phyloP scores from a whole-genome alignment of 2,113 vertebrate species.

The Petrocephalus microphthalmus region DNA sequence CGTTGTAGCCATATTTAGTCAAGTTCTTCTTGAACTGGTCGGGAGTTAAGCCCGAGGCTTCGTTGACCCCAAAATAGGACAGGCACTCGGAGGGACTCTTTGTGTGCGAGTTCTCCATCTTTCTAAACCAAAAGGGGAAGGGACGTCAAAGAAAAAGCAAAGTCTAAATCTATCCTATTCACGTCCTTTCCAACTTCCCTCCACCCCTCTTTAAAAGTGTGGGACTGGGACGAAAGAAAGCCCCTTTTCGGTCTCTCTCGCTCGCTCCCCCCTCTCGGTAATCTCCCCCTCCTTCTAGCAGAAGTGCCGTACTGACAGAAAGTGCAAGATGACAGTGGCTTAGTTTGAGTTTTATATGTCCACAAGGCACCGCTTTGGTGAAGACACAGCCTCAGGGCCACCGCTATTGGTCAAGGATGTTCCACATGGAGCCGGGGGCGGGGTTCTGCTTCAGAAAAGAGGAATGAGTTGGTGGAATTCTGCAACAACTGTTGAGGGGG shows the following conservation, averaged over 20 bases:
- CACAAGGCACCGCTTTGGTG: conserved; percentile 53
- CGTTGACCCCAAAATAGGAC: conserved; percentile 75
- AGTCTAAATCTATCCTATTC: conserved; percentile 7
- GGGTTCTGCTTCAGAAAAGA: conserved; percentile 36
- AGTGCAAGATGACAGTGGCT: conserved; percentile 61
- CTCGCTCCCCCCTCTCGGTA: conserved; percentile 40
- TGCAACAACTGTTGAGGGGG: conserved; percentile 56
- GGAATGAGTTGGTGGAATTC: conserved; percentile 32
- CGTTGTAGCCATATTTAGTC: conserved; percentile 79
- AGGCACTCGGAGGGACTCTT: conserved; percentile 70
- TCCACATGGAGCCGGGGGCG: conserved; percentile 46
- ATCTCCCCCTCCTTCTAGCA: conserved; percentile 44
- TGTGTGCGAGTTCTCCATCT: conserved; percentile 78
- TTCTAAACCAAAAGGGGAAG: conserved; percentile 47
- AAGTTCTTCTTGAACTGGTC: conserved; percentile 77
- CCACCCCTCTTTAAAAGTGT: conserved; percentile 37
- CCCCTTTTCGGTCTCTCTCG: conserved; percentile 18
- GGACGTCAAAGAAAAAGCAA: conserved; percentile 45
- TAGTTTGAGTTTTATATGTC: conserved; percentile 66
- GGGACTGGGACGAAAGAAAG: conserved; percentile 19
- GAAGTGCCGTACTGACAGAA: conserved; percentile 60
- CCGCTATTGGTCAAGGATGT: conserved; percentile 54
- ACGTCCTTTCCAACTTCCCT: conserved; percentile 24
- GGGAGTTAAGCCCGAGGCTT: conserved; percentile 68
- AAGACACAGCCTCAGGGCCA: conserved; percentile 34